Evolutionary conservation across 2,888 invertebrate genomes (phyloP).

Genomic region (Pheosia tremula): DNA sequence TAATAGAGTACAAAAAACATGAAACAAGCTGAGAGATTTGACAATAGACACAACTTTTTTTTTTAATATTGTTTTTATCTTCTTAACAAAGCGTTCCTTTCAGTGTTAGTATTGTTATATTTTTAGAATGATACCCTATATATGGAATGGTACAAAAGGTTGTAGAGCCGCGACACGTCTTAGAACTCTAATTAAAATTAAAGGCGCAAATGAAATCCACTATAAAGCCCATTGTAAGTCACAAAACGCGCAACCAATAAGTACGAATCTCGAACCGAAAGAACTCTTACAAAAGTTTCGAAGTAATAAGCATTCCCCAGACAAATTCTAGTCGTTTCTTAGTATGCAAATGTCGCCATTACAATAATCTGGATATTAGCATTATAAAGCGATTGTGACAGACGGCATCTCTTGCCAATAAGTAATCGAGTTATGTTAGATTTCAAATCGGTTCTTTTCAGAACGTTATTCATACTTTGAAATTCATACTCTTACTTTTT

Average conservation of each 20-base stretch:
- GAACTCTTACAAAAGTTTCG: conserved; percentile 25
- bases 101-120: too few relatives aligned
- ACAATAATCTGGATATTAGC: conserved; percentile 41
- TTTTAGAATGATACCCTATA: too few relatives aligned
- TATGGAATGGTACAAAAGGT: not conserved
- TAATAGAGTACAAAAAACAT: too few relatives aligned
- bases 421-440: conserved; percentile 23
- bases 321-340: conserved; percentile 33
- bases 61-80: too few relatives aligned
- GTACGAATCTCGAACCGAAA: conserved; percentile 8
- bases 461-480: conserved; percentile 4
- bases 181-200: not conserved
- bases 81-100: too few relatives aligned
- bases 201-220: conserved; percentile 1
- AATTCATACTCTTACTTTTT: not conserved
- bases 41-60: too few relatives aligned
- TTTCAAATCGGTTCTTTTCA: conserved; percentile 12
- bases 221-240: conserved; percentile 24
- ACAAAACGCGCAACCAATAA: conserved; percentile 14
- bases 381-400: conserved; percentile 32
- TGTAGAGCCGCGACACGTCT: not conserved
- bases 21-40: too few relatives aligned
- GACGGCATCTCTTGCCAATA: conserved; percentile 16
- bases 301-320: conserved; percentile 33
- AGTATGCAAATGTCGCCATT: conserved; percentile 37